A percentile compares a stretch with the other conserved stretches of the same genome.
These are phyloP conservation scores for Pampusana beccarii DNA, from an alignment of 2,113 vertebrate species.

Conservation along the genomic window DNA sequence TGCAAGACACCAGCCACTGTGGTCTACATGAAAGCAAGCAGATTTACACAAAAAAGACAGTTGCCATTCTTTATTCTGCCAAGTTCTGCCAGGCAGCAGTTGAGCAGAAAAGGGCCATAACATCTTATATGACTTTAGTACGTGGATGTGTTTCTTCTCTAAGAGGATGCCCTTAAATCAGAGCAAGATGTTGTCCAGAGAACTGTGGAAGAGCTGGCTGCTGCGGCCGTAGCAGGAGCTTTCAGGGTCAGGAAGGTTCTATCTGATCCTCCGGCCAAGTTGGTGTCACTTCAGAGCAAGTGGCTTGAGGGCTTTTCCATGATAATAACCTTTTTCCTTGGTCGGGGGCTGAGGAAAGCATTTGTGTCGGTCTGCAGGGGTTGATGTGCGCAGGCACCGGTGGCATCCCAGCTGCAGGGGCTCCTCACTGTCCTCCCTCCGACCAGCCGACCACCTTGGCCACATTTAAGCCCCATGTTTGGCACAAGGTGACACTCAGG, in stretches of 20 bases:
- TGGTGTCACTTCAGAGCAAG: background rate
- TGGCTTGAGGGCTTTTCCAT: background rate
- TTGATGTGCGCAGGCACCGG: background rate
- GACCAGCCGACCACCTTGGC: background rate
- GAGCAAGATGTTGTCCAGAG: background rate
- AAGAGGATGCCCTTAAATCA: background rate
- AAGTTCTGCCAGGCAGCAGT: background rate
- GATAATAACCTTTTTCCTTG: background rate
- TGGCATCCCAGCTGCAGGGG: no score
- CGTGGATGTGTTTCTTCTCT: background rate
- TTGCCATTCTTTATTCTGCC: background rate
- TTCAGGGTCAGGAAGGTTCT: background rate
- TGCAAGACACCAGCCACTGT: background rate
- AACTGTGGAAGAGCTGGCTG: background rate
- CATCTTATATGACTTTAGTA: background rate
- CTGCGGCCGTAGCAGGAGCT: rapidly evolving
- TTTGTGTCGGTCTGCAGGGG: background rate
- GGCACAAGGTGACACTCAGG: background rate
- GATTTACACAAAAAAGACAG: background rate
- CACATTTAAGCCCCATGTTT: background rate
- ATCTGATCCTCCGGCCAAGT: background rate
- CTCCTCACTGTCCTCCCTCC: background rate
- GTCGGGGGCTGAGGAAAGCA: background rate
- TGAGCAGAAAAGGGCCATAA: background rate
- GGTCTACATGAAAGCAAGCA: background rate